A percentile compares a stretch with the other conserved stretches of the same genome.
Evolutionary conservation across 1,140 invertebrate species (phyloP).

Genomic region (Chironomus striatipennis): DNA sequence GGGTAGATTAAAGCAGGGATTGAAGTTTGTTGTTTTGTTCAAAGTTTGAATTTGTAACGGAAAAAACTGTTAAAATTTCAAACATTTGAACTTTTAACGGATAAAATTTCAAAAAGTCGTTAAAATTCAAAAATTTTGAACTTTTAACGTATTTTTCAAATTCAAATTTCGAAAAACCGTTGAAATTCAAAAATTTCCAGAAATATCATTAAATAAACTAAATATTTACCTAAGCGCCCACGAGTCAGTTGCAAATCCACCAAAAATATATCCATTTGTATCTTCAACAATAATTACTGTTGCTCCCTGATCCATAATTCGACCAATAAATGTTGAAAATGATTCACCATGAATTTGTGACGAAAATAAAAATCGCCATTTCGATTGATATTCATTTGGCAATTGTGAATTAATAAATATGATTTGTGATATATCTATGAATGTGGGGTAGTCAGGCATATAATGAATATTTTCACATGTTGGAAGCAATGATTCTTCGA

Average conservation of each 20-base stretch:
- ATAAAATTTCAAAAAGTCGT: too few relatives aligned
- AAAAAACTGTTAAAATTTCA: too few relatives aligned
- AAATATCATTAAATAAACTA: not conserved
- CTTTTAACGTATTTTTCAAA: too few relatives aligned
- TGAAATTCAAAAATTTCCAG: too few relatives aligned
- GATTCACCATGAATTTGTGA: constrained; percentile 74
- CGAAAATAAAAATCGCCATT: constrained; percentile 77
- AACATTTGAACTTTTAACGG: too few relatives aligned
- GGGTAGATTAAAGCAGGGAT: too few relatives aligned
- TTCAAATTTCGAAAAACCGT: too few relatives aligned
- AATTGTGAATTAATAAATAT: constrained; percentile 68
- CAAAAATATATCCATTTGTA: constrained; percentile 74
- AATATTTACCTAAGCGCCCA: constrained; percentile 45
- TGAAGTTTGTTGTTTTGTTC: too few relatives aligned
- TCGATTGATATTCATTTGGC: constrained; percentile 58
- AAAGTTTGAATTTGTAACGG: too few relatives aligned
- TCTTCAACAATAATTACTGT: constrained; percentile 72
- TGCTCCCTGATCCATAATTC: constrained; percentile 68
- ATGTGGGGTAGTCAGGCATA: constrained; percentile 65
- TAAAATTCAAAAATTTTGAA: too few relatives aligned
- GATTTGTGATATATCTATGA: constrained; percentile 65
- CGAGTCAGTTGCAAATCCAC: constrained; percentile 68
- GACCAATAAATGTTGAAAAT: constrained; percentile 67
- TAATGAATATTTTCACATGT: constrained; percentile 39
- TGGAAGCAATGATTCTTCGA: not conserved